A percentile compares a stretch with the other conserved stretches of the same genome.
Conservation (phyloP, 2,888 invertebrate genomes). For the Arrhopalites spinosus region DNA sequence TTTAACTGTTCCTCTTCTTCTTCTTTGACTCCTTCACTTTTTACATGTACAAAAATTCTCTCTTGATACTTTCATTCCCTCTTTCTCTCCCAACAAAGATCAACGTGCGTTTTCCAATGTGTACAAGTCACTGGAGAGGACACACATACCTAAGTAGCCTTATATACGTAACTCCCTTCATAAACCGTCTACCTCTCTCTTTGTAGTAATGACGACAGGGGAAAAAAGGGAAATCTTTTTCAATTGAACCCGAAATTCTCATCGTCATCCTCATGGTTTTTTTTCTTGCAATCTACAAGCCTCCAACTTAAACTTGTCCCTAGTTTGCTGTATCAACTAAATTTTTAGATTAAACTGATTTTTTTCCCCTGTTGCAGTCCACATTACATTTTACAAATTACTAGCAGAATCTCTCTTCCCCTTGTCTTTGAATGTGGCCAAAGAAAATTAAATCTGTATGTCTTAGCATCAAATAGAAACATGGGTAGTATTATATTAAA, state of each 20-base stretch:
- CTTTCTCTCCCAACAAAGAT: background rate
- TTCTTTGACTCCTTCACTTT: conserved; percentile 8
- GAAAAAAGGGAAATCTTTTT: conserved; percentile 2
- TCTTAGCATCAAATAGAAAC: conserved; percentile 25
- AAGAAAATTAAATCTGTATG: conserved; percentile 30
- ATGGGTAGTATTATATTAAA: conserved; percentile 12
- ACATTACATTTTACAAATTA: background rate
- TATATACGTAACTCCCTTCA: background rate
- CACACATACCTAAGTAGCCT: background rate
- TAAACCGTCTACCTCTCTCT: background rate
- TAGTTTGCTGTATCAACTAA: background rate
- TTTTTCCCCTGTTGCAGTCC: background rate
- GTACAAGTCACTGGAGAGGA: background rate
- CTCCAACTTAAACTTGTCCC: too few relatives aligned
- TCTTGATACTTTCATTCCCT: background rate
- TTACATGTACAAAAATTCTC: conserved; percentile 8
- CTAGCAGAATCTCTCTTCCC: background rate
- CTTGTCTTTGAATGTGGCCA: background rate
- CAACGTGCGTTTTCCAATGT: background rate
- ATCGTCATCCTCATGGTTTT: background rate
- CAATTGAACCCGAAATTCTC: conserved; percentile 4
- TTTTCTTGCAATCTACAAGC: background rate
- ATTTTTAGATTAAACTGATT: conserved; percentile 2
- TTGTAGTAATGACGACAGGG: background rate
- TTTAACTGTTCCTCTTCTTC: conserved; percentile 36